Evolutionary conservation across 2,888 invertebrate genomes (phyloP).

Genomic region (Zonitis immaculata): DNA sequence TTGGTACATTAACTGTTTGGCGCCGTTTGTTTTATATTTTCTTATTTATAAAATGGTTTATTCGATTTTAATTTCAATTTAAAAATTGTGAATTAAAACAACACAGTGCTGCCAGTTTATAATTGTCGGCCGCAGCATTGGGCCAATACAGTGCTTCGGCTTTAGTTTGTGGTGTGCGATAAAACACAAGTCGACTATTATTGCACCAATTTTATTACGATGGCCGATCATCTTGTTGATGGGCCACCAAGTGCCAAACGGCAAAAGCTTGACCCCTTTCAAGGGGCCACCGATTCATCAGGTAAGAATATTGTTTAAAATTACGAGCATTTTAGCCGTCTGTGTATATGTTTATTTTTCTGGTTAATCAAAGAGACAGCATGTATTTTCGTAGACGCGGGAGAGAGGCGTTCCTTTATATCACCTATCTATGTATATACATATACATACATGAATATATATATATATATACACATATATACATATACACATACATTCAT

Average conservation of each 20-base stretch:
- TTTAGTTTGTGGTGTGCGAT: conserved; percentile 51
- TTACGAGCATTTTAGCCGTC: conserved; percentile 4
- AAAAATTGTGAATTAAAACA: conserved; percentile 49
- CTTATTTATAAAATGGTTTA: conserved; percentile 47
- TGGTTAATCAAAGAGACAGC: conserved; percentile 23
- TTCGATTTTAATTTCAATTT: conserved; percentile 42
- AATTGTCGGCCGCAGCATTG: conserved; percentile 44
- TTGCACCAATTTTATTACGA: conserved; percentile 46
- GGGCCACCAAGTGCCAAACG: conserved; percentile 92
- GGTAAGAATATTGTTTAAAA: conserved; percentile 53
- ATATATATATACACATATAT: no score
- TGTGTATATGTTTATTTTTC: conserved; percentile 33
- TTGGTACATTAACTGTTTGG: conserved; percentile 62
- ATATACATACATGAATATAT: not conserved
- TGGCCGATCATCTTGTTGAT: conserved; percentile 93
- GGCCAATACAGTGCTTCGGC: conserved; percentile 53
- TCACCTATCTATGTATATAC: not conserved
- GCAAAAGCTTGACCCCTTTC: conserved; percentile 84
- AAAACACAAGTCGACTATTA: not conserved
- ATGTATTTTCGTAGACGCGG: conserved; percentile 37
- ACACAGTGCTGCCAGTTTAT: conserved; percentile 43
- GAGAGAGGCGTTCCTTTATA: conserved; percentile 42
- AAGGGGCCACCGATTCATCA: conserved; percentile 74
- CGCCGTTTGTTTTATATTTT: conserved; percentile 46
- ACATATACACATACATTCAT: not conserved